A percentile compares a stretch with the other conserved stretches of the same genome.
Conservation (phyloP, 2,888 invertebrate genomes). For the Oscheius sp. region DNA sequence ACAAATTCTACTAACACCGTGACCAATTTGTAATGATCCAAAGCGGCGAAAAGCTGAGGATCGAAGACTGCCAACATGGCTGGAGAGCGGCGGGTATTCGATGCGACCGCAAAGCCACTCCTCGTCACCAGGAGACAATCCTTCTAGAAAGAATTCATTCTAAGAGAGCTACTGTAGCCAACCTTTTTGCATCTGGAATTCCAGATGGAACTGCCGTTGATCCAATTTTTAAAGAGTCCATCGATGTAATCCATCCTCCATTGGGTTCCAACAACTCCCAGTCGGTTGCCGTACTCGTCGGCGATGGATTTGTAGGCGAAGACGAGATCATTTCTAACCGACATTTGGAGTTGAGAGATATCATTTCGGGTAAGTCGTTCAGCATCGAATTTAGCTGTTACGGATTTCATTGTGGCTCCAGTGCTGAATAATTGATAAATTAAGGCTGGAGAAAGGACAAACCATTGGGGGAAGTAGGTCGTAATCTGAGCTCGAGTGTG, state of each 20-base stretch:
- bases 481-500: conserved; percentile 51
- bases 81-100: conserved; percentile 32
- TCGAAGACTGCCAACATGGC: conserved; percentile 48
- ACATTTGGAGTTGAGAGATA: conserved; percentile 30
- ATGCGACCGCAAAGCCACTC: conserved; percentile 50
- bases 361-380: conserved; percentile 33
- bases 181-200: conserved; percentile 25
- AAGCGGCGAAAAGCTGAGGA: conserved; percentile 49
- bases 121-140: conserved; percentile 51
- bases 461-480: conserved; percentile 61
- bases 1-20: conserved; percentile 31
- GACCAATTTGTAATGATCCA: conserved; percentile 44
- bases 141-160: conserved; percentile 35
- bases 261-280: conserved; percentile 59
- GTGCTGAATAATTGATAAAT: conserved; percentile 38
- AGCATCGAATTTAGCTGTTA: conserved; percentile 44
- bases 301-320: conserved; percentile 32
- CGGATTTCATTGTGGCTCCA: conserved; percentile 38
- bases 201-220: conserved; percentile 35
- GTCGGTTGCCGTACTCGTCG: conserved; percentile 39
- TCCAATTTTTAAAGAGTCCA: conserved; percentile 51
- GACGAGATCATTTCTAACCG: conserved; percentile 36
- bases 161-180: neutral
- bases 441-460: neutral
- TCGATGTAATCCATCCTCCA: conserved; percentile 54